phyloP scores from a whole-genome alignment of 2,888 invertebrate species.

The Xestobium rufovillosum region DNA sequence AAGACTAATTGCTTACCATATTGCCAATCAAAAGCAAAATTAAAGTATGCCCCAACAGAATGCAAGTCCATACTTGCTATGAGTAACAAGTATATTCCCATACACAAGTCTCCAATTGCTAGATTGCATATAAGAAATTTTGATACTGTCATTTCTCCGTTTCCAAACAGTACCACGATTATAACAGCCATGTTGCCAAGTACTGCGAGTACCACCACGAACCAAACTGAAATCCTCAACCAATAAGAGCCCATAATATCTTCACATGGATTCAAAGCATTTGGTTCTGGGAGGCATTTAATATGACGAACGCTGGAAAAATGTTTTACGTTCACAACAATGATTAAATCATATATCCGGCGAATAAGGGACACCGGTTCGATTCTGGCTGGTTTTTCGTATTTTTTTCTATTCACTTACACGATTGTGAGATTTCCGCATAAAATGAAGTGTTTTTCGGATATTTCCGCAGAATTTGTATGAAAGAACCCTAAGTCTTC shows the following conservation, averaged over 20 bases:
- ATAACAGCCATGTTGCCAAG: slow-evolving; percentile 79
- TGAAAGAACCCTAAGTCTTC: slow-evolving; percentile 42
- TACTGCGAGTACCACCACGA: slow-evolving; percentile 74
- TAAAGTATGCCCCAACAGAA: slow-evolving; percentile 81
- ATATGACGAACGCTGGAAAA: slow-evolving; percentile 45
- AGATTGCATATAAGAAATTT: slow-evolving; percentile 74
- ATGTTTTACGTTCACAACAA: too few species aligned
- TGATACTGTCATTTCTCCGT: slow-evolving; percentile 52
- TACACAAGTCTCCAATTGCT: slow-evolving; percentile 81
- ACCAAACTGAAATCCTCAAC: slow-evolving; percentile 77
- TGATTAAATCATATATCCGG: too few species aligned
- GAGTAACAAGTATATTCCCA: slow-evolving; percentile 76
- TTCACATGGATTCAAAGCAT: slow-evolving; percentile 82
- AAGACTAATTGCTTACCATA: slow-evolving; percentile 46
- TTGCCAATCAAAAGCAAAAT: slow-evolving; percentile 88
- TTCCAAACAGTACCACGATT: slow-evolving; percentile 62
- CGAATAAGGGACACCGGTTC: too few species aligned
- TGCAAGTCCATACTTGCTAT: slow-evolving; percentile 77
- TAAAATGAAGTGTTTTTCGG: slow-evolving; percentile 37
- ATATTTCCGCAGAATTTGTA: slow-evolving; percentile 42
- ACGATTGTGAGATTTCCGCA: slow-evolving; percentile 50
- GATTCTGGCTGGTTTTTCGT: slow-evolving; percentile 6
- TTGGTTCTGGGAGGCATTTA: slow-evolving; percentile 65
- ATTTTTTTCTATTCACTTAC: slow-evolving; percentile 26
- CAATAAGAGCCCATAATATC: slow-evolving; percentile 80